These are phyloP conservation scores for Peromyscus melanophrys DNA, from an alignment of 2,797 vertebrate species.

Conservation along the genomic window DNA sequence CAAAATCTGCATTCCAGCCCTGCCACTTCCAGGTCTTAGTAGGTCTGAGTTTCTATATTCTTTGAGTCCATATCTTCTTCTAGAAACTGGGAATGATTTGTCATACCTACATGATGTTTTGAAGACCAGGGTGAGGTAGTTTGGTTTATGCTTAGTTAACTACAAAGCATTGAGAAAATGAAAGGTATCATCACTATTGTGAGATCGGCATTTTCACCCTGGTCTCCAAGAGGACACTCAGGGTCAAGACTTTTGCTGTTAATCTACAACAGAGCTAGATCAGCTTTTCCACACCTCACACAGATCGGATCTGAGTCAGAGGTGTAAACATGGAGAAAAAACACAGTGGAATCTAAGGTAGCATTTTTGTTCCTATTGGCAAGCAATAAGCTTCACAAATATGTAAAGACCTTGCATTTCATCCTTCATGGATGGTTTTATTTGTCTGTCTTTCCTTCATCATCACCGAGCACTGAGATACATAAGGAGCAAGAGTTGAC, in stretches of 20 bases:
- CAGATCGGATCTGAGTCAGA: background rate
- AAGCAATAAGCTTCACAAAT: background rate
- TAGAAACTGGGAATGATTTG: background rate
- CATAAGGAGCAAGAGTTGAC: background rate
- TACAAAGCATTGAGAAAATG: background rate
- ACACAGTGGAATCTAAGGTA: background rate
- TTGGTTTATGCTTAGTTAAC: background rate
- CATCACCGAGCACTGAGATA: no score
- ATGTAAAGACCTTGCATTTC: background rate
- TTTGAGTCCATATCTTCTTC: background rate
- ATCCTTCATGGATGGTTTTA: background rate
- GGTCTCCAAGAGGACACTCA: rapidly evolving
- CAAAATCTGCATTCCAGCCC: background rate
- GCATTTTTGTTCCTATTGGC: background rate
- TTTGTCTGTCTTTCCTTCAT: background rate
- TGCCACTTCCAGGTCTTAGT: background rate
- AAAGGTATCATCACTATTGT: background rate
- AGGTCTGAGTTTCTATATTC: background rate
- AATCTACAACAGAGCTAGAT: background rate
- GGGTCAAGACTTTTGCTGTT: background rate
- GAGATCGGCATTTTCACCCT: background rate
- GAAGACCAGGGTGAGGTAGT: background rate
- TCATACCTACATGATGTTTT: background rate
- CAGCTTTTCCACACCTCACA: background rate
- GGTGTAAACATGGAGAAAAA: constrained; percentile 40